Evolutionary conservation across 2,888 invertebrate genomes (phyloP).

Genomic region (Parelbella ahira): DNA sequence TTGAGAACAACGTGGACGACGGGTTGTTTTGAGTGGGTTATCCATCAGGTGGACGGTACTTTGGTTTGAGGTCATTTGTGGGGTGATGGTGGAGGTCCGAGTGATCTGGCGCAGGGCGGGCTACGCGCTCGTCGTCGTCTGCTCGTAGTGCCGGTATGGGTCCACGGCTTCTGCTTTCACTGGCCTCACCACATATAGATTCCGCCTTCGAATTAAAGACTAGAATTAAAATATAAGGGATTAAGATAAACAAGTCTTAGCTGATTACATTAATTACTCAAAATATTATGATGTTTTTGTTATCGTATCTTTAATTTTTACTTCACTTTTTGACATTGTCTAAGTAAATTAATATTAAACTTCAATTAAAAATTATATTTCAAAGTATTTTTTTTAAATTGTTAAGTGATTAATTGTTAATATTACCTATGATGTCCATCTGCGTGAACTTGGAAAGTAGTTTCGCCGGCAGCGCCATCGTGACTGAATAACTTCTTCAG

Average conservation of each 20-base stretch:
- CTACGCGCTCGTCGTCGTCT: constrained; percentile 56
- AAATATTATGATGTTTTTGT: too few species aligned
- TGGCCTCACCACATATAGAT: constrained; percentile 82
- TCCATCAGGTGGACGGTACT: constrained; percentile 61
- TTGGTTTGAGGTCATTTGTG: constrained; percentile 73
- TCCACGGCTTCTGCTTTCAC: constrained; percentile 76
- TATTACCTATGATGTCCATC: constrained; percentile 83
- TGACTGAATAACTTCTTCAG: constrained; percentile 87
- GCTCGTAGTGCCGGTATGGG: constrained; percentile 81
- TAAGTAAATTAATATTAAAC: too few species aligned
- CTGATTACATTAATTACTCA: too few species aligned
- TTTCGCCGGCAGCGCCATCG: constrained; percentile 81
- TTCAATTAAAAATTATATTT: too few species aligned
- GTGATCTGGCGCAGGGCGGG: constrained; percentile 29
- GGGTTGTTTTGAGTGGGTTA: constrained; percentile 52
- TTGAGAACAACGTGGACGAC: constrained; percentile 59
- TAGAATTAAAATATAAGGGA: constrained; percentile 68
- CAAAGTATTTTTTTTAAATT: too few species aligned
- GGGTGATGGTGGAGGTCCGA: constrained; percentile 38
- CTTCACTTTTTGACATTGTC: too few species aligned
- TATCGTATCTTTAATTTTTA: too few species aligned
- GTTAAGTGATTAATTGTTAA: too few species aligned
- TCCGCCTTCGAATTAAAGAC: constrained; percentile 82
- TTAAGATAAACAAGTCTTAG: too few species aligned
- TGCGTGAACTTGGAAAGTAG: constrained; percentile 85